Evolutionary conservation across 2,888 invertebrate species (phyloP), one percentile per base, ranked within the genome.

Genomic region (Sinhomidia bicolor): DNA sequence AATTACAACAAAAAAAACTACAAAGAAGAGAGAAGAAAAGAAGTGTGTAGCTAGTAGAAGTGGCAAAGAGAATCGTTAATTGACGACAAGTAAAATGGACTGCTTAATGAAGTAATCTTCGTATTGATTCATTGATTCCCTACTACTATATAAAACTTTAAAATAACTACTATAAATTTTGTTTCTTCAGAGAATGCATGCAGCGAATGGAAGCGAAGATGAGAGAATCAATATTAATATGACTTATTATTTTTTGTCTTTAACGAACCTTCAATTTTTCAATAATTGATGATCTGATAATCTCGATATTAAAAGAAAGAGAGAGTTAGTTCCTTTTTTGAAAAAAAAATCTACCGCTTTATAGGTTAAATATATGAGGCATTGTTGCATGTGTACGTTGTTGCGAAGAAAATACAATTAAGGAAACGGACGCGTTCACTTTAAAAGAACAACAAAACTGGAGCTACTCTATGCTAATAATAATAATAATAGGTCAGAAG

Each of bases 51-150:
- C 1, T 9, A 14, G 17, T 6, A 60, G 57, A n/a, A 51, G n/a
- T n/a, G n/a, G n/a, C n/a, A 51, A 1, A 57, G 41, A 62, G 17
- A 44, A 60, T 44, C 4, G 7, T 12, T 81, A 29, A 74, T 60
- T 5, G 41, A 76, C 74, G 36, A 81, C 9, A 71, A 14, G 44
- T 20, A 23, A 20, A 51, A 47, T 47, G 81, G 82, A 87, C 87
- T 87, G 87, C 87, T 87, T 82, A 81, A 81, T 62, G 51, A 26
- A 51, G 68, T 44, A 26, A 26, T 47, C 79, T 85, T 85, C 36
- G 68, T 71, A 81, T 86, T 85, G 85, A 79, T 85, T 85, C 79
- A 81, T 86, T 85, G 85, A 79, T 85, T 85, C 79, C 80, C 80
- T 79, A 51, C 62, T 7, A 14, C 29, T 62, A 62, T 14, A 32